Evolutionary conservation across 2,888 invertebrate species (phyloP).

Genomic region (Taphrorychus bicolor): DNA sequence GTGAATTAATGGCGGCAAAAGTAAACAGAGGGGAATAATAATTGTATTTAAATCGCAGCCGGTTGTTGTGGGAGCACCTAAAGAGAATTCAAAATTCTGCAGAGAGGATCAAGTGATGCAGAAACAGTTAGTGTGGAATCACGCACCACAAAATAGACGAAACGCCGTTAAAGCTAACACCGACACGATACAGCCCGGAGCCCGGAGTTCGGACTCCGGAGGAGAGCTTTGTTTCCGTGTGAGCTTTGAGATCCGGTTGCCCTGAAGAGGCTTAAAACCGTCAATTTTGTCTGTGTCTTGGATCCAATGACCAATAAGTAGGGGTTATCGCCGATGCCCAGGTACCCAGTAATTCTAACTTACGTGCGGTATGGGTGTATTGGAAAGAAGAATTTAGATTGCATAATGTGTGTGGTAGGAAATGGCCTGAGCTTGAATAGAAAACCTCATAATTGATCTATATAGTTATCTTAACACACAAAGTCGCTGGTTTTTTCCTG

Average conservation of each 20-base stretch:
- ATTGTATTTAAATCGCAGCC: conserved; percentile 9
- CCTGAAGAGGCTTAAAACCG: conserved; percentile 15
- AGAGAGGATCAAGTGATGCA: neutral
- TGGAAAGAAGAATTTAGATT: neutral
- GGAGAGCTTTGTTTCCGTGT: conserved; percentile 24
- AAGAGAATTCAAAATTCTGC: neutral
- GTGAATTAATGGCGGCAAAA: conserved; percentile 9
- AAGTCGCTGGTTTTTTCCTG: neutral
- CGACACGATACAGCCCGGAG: conserved; percentile 24
- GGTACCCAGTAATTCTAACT: conserved; percentile 14
- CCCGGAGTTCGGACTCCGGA: conserved; percentile 5
- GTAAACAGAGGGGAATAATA: conserved; percentile 6
- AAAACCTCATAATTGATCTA: no score
- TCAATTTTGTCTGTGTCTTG: conserved; percentile 24
- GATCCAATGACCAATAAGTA: conserved; percentile 27
- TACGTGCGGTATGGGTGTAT: conserved; percentile 12
- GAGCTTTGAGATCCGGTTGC: conserved; percentile 30
- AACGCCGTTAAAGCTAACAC: conserved; percentile 7
- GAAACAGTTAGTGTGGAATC: conserved; percentile 5
- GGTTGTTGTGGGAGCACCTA: neutral
- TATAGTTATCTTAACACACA: no score
- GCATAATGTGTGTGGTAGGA: no score
- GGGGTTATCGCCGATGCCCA: conserved; percentile 15
- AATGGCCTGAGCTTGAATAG: no score
- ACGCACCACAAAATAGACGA: conserved; percentile 13